Evolutionary conservation across 2,888 invertebrate species (phyloP).

Genomic region (Amphipoea oculea): DNA sequence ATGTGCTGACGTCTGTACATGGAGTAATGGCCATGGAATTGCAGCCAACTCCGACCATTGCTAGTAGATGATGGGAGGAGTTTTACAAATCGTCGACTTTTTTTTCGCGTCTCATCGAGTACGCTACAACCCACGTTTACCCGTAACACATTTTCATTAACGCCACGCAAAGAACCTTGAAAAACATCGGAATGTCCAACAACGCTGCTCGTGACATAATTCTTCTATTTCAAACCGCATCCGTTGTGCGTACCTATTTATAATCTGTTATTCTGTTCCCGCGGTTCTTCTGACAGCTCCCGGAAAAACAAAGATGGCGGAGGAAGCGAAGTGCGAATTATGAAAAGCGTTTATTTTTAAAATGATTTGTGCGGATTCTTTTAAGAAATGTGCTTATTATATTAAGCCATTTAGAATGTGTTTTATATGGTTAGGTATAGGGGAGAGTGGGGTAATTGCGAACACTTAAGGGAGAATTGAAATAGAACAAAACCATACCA

Average conservation of each 20-base stretch:
- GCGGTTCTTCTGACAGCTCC: conserved; percentile 59
- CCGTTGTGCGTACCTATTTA: conserved; percentile 77
- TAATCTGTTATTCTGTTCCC: conserved; percentile 72
- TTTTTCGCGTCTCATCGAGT: conserved; percentile 32
- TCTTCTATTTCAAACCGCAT: conserved; percentile 82
- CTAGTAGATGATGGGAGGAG: background rate
- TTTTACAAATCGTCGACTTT: conserved; percentile 36
- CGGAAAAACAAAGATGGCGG: conserved; percentile 66
- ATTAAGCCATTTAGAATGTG: background rate
- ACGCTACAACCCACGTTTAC: conserved; percentile 31
- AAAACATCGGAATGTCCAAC: conserved; percentile 64
- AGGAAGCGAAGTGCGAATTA: conserved; percentile 32
- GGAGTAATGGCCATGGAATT: conserved; percentile 21
- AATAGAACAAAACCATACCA: too few relatives aligned
- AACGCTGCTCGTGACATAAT: conserved; percentile 80
- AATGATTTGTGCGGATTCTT: conserved; percentile 29
- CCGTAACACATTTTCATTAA: conserved; percentile 63
- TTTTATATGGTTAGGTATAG: too few relatives aligned
- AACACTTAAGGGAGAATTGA: too few relatives aligned
- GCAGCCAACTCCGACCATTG: conserved; percentile 18
- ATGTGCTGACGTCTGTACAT: background rate
- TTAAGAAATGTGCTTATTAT: background rate
- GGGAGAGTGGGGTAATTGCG: too few relatives aligned
- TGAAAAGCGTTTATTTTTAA: conserved; percentile 23
- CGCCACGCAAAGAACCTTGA: conserved; percentile 62